phyloP scores from a whole-genome alignment of 2,113 vertebrate species.

The Apaloderma vittatum region DNA sequence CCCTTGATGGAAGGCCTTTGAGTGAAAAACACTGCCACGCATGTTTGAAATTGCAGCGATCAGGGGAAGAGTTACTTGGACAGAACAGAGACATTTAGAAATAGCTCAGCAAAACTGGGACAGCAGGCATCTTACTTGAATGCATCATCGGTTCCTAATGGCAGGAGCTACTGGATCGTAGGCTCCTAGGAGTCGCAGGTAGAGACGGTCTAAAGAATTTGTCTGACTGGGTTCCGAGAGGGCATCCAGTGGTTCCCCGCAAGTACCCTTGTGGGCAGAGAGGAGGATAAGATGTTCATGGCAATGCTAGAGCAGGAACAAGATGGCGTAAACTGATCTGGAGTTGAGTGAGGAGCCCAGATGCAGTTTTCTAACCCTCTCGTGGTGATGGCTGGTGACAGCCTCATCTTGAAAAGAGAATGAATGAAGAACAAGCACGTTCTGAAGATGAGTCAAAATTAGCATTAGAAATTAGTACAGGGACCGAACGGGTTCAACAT shows the following conservation, averaged over 20 bases:
- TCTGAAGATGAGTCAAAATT: not conserved
- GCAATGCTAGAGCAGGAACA: not conserved
- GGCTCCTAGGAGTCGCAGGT: rapidly evolving
- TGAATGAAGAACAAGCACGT: not conserved
- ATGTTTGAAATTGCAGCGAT: not conserved
- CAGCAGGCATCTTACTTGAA: not conserved
- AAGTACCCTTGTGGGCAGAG: not conserved
- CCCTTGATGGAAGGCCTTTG: not conserved
- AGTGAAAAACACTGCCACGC: not conserved
- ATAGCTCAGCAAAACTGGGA: not conserved
- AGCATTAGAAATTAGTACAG: not conserved
- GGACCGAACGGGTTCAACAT: not conserved
- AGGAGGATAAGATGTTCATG: not conserved
- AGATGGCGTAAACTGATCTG: not conserved
- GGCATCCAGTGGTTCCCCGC: not conserved
- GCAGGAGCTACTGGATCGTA: not conserved
- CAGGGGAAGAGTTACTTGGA: rapidly evolving
- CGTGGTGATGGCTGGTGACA: not conserved
- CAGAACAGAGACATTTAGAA: not conserved
- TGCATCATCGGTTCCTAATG: not conserved
- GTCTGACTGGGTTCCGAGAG: not conserved
- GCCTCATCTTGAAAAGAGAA: not conserved
- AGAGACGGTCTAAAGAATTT: not conserved
- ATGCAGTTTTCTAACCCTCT: not conserved
- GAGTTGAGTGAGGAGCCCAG: not conserved